Evolutionary conservation across 2,113 vertebrate genomes (phyloP).

Genomic region (Coptodon bakossiorum): DNA sequence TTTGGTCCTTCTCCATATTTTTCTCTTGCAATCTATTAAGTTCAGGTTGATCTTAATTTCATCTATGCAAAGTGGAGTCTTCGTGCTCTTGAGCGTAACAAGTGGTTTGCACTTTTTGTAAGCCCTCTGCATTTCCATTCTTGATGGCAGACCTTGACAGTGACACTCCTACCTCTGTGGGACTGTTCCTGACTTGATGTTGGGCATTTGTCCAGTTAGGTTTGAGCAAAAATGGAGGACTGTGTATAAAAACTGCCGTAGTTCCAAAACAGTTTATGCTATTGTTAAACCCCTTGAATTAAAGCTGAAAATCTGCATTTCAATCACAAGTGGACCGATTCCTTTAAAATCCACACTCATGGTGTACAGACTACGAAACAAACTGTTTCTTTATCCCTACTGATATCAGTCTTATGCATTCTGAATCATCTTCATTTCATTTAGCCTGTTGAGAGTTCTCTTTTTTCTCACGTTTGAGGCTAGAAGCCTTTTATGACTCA

Average conservation of each 20-base stretch:
- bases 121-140: not conserved
- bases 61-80: not conserved
- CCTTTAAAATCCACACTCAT: not conserved
- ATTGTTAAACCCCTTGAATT: not conserved
- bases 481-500: not conserved
- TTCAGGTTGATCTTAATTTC: not conserved
- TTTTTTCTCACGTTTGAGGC: not conserved
- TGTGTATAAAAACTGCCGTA: not conserved
- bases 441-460: not conserved
- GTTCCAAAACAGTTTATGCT: not conserved
- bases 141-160: not conserved
- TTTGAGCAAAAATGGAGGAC: not conserved
- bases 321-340: not conserved
- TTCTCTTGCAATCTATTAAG: not conserved
- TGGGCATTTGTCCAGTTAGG: not conserved
- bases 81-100: rapidly evolving
- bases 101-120: not conserved
- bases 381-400: not conserved
- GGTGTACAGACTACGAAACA: not conserved
- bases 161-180: not conserved
- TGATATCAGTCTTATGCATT: not conserved
- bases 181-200: not conserved
- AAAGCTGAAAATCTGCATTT: not conserved
- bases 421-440: not conserved
- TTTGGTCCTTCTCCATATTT: not conserved